These are phyloP conservation scores for Drosophila lutescens DNA, from an alignment of 2,888 invertebrate species.

Conservation along the genomic window DNA sequence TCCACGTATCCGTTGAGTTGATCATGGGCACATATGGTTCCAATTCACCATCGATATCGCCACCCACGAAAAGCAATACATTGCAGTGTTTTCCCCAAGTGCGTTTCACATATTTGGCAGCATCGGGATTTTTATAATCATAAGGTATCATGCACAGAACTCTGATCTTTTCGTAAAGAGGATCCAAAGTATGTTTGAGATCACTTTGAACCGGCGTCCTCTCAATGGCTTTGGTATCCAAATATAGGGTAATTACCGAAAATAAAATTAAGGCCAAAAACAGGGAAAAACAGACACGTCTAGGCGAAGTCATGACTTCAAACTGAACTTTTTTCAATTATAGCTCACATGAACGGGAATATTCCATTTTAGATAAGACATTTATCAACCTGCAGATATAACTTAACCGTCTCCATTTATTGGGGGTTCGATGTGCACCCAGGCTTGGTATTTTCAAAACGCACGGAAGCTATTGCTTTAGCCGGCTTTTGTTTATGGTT, in stretches of 20 bases:
- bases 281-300: slow-evolving; percentile 21
- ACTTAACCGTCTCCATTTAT: slow-evolving; percentile 1
- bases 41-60: slow-evolving; percentile 88
- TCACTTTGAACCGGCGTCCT: not conserved
- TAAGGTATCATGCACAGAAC: slow-evolving; percentile 93
- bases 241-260: not conserved
- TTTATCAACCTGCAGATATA: slow-evolving; percentile 28
- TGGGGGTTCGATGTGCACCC: slow-evolving; percentile 10
- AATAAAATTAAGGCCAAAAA: slow-evolving; percentile 19
- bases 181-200: not conserved
- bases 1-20: slow-evolving; percentile 95
- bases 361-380: slow-evolving; percentile 36
- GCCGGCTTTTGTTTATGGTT: slow-evolving; percentile 9
- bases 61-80: slow-evolving; percentile 92
- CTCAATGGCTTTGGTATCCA: not conserved
- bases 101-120: slow-evolving; percentile 94
- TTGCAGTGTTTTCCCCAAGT: slow-evolving; percentile 97
- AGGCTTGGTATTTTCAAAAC: slow-evolving; percentile 6
- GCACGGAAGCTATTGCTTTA: slow-evolving; percentile 13
- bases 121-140: slow-evolving; percentile 87
- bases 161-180: slow-evolving; percentile 85
- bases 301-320: slow-evolving; percentile 27
- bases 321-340: slow-evolving; percentile 9
- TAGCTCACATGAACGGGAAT: not conserved
- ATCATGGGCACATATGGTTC: slow-evolving; percentile 92